Percentiles rank a stretch among this genome's conserved stretches.
Conservation (phyloP, 2,888 invertebrate genomes). For the Plusia festucae region DNA sequence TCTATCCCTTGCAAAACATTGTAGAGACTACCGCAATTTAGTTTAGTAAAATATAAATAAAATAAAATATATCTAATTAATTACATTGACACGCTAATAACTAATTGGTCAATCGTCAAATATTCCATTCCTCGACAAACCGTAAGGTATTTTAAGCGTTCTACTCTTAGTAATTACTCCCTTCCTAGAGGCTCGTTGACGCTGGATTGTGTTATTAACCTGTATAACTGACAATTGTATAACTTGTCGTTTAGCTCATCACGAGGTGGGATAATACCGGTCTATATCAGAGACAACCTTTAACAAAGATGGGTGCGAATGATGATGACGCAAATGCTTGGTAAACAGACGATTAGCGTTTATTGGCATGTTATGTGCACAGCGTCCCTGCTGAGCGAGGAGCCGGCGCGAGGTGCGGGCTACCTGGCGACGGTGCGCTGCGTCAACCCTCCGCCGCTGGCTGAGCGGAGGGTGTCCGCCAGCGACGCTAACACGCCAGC, state of each 20-base stretch:
- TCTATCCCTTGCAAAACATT: too few species aligned
- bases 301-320: background rate
- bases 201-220: background rate
- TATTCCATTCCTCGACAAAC: too few species aligned
- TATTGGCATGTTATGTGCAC: conserved; percentile 33
- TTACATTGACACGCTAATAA: too few species aligned
- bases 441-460: conserved; percentile 86
- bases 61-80: too few species aligned
- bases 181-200: background rate
- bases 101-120: too few species aligned
- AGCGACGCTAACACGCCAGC: conserved; percentile 80
- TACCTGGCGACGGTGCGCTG: conserved; percentile 88
- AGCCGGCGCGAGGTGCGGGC: conserved; percentile 75
- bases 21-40: too few species aligned
- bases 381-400: conserved; percentile 85
- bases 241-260: conserved; percentile 1
- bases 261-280: background rate
- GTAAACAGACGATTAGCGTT: background rate
- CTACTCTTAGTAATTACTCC: background rate
- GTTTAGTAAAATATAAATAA: too few species aligned
- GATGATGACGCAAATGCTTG: conserved; percentile 2
- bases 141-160: too few species aligned
- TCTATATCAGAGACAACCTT: background rate
- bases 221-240: background rate
- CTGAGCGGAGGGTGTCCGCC: conserved; percentile 85